Conservation (phyloP, 2,888 invertebrate species). For the Panzeria rudis region DNA sequence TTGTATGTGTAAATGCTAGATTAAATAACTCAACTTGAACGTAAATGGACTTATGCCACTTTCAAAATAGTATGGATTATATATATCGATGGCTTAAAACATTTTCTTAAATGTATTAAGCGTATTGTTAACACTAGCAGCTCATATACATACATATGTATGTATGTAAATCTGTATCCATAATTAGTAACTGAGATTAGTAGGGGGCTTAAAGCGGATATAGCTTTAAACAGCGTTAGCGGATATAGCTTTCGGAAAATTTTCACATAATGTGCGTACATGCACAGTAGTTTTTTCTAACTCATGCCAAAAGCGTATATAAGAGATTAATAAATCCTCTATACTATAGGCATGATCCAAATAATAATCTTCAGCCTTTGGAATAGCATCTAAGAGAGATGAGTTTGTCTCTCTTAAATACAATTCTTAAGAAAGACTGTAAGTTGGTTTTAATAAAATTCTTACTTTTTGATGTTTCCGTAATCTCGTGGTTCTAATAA, state of each 20-base stretch:
- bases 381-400: too few relatives aligned
- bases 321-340: neutral
- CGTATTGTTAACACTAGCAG: too few relatives aligned
- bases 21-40: neutral
- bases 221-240: neutral
- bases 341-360: neutral
- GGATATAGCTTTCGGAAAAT: neutral
- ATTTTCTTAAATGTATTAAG: neutral
- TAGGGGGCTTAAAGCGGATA: too few relatives aligned
- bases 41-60: neutral
- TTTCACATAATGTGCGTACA: too few relatives aligned
- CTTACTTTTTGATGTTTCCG: too few relatives aligned
- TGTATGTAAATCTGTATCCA: neutral
- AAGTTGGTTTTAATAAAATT: neutral
- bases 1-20: neutral
- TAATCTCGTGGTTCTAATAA: too few relatives aligned
- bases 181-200: neutral
- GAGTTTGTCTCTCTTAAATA: too few relatives aligned
- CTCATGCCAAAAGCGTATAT: too few relatives aligned
- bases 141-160: neutral
- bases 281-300: too few relatives aligned
- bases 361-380: too few relatives aligned
- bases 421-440: neutral
- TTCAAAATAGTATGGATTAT: neutral
- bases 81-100: neutral